Evolutionary conservation across 1,140 invertebrate species (phyloP).

Genomic region (Paracyclopina nana): DNA sequence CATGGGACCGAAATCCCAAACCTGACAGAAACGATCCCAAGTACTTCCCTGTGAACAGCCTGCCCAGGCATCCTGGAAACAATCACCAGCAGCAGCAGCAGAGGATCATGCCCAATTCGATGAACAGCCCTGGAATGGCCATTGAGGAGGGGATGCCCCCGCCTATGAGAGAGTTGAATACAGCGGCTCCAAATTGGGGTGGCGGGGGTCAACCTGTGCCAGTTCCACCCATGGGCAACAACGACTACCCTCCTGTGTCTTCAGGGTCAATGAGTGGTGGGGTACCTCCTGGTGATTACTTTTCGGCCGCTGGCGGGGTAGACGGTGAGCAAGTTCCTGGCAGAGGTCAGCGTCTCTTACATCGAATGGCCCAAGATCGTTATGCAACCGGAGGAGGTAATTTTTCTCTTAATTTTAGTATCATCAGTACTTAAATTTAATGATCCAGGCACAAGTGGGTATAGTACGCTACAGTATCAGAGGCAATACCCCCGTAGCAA

Average conservation of each 20-base stretch:
- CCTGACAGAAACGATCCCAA: slow-evolving; percentile 14
- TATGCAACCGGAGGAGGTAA: no score
- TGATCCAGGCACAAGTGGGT: no score
- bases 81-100: not conserved
- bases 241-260: no score
- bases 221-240: slow-evolving; percentile 24
- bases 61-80: slow-evolving; percentile 5
- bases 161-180: slow-evolving; percentile 1
- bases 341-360: slow-evolving; percentile 56
- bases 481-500: not conserved
- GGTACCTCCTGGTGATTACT: no score
- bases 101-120: not conserved
- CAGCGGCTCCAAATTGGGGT: not conserved
- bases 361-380: not conserved
- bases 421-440: not conserved
- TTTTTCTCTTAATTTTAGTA: no score
- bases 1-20: slow-evolving; percentile 11
- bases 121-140: not conserved
- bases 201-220: not conserved
- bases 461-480: not conserved
- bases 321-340: slow-evolving; percentile 39
- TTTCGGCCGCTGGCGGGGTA: no score
- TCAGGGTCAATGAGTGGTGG: no score
- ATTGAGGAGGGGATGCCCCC: not conserved
- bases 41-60: slow-evolving; percentile 12